Evolutionary conservation across 2,797 vertebrate genomes (phyloP).

Genomic region (Myripristis jacobus): DNA sequence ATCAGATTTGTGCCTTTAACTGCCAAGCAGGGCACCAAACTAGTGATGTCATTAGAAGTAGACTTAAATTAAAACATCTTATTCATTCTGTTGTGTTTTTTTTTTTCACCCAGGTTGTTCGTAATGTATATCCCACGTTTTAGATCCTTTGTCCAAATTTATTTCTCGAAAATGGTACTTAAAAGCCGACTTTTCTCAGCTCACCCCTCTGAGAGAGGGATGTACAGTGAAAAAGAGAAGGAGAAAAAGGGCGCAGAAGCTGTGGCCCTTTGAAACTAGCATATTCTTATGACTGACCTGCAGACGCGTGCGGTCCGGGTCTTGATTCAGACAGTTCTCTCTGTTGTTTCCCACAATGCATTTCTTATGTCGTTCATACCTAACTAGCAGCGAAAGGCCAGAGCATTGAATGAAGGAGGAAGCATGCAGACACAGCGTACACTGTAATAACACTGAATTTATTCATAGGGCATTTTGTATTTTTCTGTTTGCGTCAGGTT

Average conservation of each 20-base stretch:
- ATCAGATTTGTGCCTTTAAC: conserved; percentile 82
- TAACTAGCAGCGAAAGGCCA: conserved; percentile 77
- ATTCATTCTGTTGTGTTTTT: neutral
- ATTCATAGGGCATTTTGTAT: conserved; percentile 83
- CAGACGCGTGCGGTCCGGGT: conserved; percentile 52
- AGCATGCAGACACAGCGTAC: conserved; percentile 80
- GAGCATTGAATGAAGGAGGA: conserved; percentile 83
- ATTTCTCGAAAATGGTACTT: conserved; percentile 60
- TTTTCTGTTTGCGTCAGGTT: conserved; percentile 81
- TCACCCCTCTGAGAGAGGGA: conserved; percentile 43
- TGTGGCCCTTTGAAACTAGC: conserved; percentile 30
- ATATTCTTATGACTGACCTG: conserved; percentile 59
- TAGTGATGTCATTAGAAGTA: conserved; percentile 77
- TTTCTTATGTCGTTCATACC: conserved; percentile 74
- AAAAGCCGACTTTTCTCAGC: conserved; percentile 45
- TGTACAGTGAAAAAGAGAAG: conserved; percentile 47
- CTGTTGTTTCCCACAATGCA: conserved; percentile 64
- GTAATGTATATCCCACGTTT: conserved; percentile 29
- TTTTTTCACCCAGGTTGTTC: conserved; percentile 45
- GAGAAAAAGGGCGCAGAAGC: conserved; percentile 25
- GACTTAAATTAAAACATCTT: conserved; percentile 7
- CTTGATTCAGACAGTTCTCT: conserved; percentile 54
- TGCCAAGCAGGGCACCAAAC: conserved; percentile 83
- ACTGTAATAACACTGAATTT: conserved; percentile 85
- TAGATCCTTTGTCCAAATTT: conserved; percentile 28